A percentile compares a stretch with the other conserved stretches of the same genome.
phyloP scores from a whole-genome alignment of 2,888 invertebrate genomes.

The Alcis repandata region DNA sequence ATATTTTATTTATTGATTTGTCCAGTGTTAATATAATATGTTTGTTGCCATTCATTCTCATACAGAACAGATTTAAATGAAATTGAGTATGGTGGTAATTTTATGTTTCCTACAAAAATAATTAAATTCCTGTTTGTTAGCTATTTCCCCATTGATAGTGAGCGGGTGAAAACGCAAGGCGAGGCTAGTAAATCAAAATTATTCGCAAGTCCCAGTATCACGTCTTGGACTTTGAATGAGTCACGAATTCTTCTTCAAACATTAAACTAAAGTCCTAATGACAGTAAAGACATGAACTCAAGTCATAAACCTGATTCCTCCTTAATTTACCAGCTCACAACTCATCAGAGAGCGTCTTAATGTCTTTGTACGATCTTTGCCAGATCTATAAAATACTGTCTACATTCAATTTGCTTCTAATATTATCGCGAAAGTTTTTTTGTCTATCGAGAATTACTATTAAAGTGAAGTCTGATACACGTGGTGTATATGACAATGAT shows the following conservation, averaged over 20 bases:
- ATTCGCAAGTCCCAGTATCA: neutral
- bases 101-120: too few relatives aligned
- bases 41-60: too few relatives aligned
- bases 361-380: conserved; percentile 21
- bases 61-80: too few relatives aligned
- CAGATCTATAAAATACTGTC: conserved; percentile 16
- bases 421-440: neutral
- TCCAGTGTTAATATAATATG: too few relatives aligned
- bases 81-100: too few relatives aligned
- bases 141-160: too few relatives aligned
- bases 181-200: neutral
- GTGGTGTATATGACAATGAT: too few relatives aligned
- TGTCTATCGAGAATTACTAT: neutral
- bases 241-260: conserved; percentile 17
- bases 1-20: too few relatives aligned
- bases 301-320: conserved; percentile 30
- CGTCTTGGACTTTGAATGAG: conserved; percentile 2
- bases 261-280: conserved; percentile 25
- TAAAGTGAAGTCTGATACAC: too few relatives aligned
- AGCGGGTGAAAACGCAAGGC: neutral
- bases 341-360: conserved; percentile 28
- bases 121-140: too few relatives aligned
- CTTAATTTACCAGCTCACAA: conserved; percentile 31
- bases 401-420: neutral
- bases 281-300: conserved; percentile 25